Evolutionary conservation across 2,888 invertebrate genomes (phyloP), one percentile per base, ranked within the genome.

Genomic region (Oscheius sp.): DNA sequence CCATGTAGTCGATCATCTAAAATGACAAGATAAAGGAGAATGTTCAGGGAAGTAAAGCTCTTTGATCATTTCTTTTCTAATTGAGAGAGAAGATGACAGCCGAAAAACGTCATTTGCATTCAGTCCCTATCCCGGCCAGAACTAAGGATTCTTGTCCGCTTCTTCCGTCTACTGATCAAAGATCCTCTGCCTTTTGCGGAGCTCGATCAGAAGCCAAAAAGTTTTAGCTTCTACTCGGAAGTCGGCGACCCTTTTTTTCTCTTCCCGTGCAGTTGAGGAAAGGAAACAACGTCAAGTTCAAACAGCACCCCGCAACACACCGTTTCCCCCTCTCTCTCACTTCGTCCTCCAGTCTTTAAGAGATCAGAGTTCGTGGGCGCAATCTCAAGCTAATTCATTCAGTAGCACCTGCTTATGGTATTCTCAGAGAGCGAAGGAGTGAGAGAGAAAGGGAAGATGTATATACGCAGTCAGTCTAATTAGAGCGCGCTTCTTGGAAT

Each of bases 1-100:
- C 43, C 69, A 45, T 69, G 70, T 18, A 70, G 49, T 46, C 70
- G 45, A 29, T 70, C 70, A 35, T 70, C 70, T 49, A 35, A 12
- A 52, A 53, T 16, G 53, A 35, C 35, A 35, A 35, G 35, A 9
- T 35, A 35, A 35, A 35, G 35, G 5, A n/a, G n/a, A 35, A 35
- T 35, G 35, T 35, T 35, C 35, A 35, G 35, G 35, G 66, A 46
- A 35, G 16, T 16, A n/a, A 25, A 58, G 58, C 45, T 66, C 49
- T 69, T 55, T 69, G 56, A 45, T 56, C 29, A 29, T 25, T 25
- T 66, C 43, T 35, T 35, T 9, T 35, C 61, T 43, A 61, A 61
- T 61, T 43, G 61, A 43, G 13, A 29, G 58, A 35, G 35, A 35
- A 35, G 35, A 35, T 35, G 35, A 9, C 35, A 35, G 3, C 9